phyloP scores from a whole-genome alignment of 2,797 vertebrate species.

The Pseudocheirus occidentalis region DNA sequence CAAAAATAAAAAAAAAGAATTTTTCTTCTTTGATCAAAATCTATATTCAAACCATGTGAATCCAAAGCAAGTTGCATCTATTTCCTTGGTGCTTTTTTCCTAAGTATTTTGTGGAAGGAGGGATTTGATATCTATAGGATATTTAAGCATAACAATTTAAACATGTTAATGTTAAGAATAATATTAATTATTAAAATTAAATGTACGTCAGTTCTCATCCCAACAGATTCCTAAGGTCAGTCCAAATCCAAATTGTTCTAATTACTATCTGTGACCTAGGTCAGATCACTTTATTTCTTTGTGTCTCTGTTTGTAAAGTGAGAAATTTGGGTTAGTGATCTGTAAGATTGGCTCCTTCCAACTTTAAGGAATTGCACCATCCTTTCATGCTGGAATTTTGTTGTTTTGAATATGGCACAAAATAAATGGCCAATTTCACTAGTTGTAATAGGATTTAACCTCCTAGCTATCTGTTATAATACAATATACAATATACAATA shows the following conservation, averaged over 20 bases:
- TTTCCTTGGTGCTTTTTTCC: conserved; percentile 15
- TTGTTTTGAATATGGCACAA: background rate
- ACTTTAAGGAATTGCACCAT: background rate
- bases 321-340: too few relatives aligned
- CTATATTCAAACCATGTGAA: background rate
- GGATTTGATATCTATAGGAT: background rate
- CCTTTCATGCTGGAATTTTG: conserved; percentile 13
- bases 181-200: conserved; percentile 30
- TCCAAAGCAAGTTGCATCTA: background rate
- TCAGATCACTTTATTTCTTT: too few relatives aligned
- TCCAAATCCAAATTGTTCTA: conserved; percentile 1
- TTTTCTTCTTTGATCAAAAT: conserved; percentile 41
- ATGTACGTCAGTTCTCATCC: conserved; percentile 4
- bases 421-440: background rate
- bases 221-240: background rate
- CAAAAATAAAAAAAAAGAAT: too few relatives aligned
- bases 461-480: background rate
- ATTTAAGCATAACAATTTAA: background rate
- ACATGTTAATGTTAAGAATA: background rate
- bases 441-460: background rate
- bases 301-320: too few relatives aligned
- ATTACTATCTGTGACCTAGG: too few relatives aligned
- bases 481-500: too few relatives aligned
- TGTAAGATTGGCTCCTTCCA: too few relatives aligned
- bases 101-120: background rate